Evolutionary conservation across 37 sponge, comb jelly and placozoan genomes (phyloP).

Genomic region (Halisarca cf. caerulea): DNA sequence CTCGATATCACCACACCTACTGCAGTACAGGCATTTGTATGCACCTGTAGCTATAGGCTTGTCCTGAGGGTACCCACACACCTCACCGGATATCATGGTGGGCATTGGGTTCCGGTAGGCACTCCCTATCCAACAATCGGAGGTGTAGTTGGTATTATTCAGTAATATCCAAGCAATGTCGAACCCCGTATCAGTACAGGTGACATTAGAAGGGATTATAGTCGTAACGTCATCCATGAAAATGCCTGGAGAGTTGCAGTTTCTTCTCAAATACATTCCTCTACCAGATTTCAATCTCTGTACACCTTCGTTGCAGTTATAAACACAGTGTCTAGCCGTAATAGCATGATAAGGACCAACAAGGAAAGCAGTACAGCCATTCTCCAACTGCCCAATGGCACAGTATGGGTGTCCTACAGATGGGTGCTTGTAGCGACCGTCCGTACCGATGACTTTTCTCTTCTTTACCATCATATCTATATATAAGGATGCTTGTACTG

Average conservation of each 20-base stretch:
- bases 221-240: neutral
- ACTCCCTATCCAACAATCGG: neutral
- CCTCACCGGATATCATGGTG: neutral
- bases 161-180: conserved; percentile 1
- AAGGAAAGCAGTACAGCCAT: conserved; percentile 27
- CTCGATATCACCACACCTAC: neutral
- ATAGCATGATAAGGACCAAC: conserved; percentile 25
- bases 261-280: conserved; percentile 1
- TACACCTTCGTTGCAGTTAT: neutral
- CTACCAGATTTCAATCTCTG: neutral
- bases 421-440: neutral
- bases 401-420: neutral
- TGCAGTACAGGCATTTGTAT: neutral
- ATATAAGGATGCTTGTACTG: neutral
- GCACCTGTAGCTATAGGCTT: neutral
- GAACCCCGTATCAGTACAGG: neutral
- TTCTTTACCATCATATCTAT: neutral
- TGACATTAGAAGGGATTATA: neutral
- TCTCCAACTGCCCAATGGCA: conserved; percentile 11
- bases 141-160: neutral
- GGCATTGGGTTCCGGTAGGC: conserved; percentile 2
- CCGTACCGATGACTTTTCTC: neutral
- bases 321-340: conserved; percentile 23
- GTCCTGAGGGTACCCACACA: neutral
- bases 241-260: neutral